Percentiles rank a stretch among this genome's conserved stretches.
phyloP scores from a whole-genome alignment of 2,888 invertebrate genomes.

The Leucophora obtusa region DNA sequence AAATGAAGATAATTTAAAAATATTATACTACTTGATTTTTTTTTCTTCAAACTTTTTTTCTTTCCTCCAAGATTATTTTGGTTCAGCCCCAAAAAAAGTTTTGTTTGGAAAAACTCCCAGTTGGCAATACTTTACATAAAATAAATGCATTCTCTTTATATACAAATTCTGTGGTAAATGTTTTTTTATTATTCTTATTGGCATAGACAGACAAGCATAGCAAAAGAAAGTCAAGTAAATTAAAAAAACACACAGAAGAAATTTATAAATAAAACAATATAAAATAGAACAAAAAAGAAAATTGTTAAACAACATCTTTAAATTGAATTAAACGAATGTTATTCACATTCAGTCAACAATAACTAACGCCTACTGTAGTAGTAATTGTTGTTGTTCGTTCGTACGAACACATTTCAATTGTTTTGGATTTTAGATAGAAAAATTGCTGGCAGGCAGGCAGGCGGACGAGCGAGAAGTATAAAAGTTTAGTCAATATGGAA shows the following conservation, averaged over 20 bases:
- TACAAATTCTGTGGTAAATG: conserved; percentile 36
- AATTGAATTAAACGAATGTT: conserved; percentile 61
- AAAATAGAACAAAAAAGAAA: conserved; percentile 32
- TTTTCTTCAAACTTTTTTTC: no score
- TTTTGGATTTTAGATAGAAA: conserved; percentile 43
- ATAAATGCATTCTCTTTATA: conserved; percentile 47
- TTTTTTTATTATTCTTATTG: background rate
- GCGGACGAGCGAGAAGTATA: no score
- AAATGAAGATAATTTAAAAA: no score
- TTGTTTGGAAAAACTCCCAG: background rate
- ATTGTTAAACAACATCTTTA: conserved; percentile 49
- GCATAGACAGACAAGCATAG: conserved; percentile 35
- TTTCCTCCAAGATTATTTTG: no score
- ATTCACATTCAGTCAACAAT: conserved; percentile 47
- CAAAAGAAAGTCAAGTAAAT: conserved; percentile 45
- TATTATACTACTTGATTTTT: no score
- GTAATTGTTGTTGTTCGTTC: background rate
- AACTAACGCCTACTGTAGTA: conserved; percentile 31
- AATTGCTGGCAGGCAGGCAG: background rate
- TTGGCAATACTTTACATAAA: background rate
- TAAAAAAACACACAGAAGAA: conserved; percentile 28
- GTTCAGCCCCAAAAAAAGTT: no score
- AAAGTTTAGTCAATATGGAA: conserved; percentile 6
- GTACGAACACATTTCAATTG: conserved; percentile 43
- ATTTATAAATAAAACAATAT: conserved; percentile 14